These are phyloP conservation scores for Calliopsis andreniformis DNA, from an alignment of 1,140 invertebrate species.

Conservation along the genomic window DNA sequence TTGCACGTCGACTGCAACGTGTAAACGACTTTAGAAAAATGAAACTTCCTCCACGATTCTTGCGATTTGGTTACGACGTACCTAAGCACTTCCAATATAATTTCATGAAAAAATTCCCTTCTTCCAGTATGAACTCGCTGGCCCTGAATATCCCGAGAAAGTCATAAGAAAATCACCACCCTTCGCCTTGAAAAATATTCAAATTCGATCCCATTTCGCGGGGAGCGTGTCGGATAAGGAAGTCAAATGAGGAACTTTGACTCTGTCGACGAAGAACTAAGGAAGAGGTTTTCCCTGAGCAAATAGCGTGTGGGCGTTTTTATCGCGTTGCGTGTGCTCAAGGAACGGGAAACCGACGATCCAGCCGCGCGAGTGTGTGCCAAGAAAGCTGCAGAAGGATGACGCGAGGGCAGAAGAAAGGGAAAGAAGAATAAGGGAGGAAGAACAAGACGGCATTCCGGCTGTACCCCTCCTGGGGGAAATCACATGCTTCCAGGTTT, in stretches of 20 bases:
- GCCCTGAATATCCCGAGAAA: too few species aligned
- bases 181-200: conserved; percentile 3
- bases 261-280: not conserved
- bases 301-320: not conserved
- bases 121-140: too few species aligned
- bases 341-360: conserved; percentile 3
- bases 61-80: too few species aligned
- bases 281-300: not conserved
- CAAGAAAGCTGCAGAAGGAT: not conserved
- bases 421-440: conserved; percentile 21
- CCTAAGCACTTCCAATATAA: too few species aligned
- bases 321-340: not conserved
- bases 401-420: not conserved
- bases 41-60: not conserved
- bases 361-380: not conserved
- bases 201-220: conserved; percentile 19
- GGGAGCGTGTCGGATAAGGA: conserved; percentile 6
- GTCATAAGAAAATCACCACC: not conserved
- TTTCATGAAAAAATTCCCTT: too few species aligned
- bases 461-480: conserved; percentile 73
- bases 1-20: not conserved
- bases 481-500: conserved; percentile 77
- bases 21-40: not conserved
- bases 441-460: conserved; percentile 64
- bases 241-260: conserved; percentile 17